These are phyloP conservation scores for Chloroclysta siterata DNA, from an alignment of 2,888 invertebrate genomes.

Conservation along the genomic window DNA sequence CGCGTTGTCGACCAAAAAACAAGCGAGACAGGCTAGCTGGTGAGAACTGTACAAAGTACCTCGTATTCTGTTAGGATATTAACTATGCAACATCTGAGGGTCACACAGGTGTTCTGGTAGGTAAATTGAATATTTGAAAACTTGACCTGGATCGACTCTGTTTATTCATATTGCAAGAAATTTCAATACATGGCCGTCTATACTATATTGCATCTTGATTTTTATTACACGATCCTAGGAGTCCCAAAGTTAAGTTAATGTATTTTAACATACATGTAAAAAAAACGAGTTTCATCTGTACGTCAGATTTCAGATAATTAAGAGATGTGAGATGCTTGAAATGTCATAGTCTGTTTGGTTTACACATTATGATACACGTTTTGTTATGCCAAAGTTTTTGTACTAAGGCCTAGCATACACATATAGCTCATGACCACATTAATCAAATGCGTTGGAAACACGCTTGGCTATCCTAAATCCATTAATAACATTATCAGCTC, in stretches of 20 bases:
- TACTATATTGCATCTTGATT: background rate
- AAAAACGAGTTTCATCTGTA: too few species aligned
- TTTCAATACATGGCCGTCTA: background rate
- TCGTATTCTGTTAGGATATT: constrained; percentile 43
- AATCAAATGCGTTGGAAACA: constrained; percentile 39
- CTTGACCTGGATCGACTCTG: constrained; percentile 23
- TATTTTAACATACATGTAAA: too few species aligned
- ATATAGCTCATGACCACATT: constrained; percentile 21
- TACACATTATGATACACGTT: background rate
- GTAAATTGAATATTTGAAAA: constrained; percentile 43
- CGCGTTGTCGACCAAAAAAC: constrained; percentile 68
- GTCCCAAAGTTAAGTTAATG: too few species aligned
- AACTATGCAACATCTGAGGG: constrained; percentile 44
- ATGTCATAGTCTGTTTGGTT: background rate
- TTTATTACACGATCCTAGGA: too few species aligned
- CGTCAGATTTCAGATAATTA: too few species aligned
- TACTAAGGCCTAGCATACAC: background rate
- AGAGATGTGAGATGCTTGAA: too few species aligned
- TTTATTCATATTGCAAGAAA: constrained; percentile 24
- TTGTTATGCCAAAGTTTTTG: background rate
- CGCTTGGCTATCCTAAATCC: constrained; percentile 35
- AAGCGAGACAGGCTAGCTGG: constrained; percentile 49
- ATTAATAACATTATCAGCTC: constrained; percentile 43
- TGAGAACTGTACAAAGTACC: constrained; percentile 35
- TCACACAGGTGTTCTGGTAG: constrained; percentile 33